A percentile compares a stretch with the other conserved stretches of the same genome.
Conservation (phyloP, 2,888 invertebrate genomes). For the Odontomyia ornata region DNA sequence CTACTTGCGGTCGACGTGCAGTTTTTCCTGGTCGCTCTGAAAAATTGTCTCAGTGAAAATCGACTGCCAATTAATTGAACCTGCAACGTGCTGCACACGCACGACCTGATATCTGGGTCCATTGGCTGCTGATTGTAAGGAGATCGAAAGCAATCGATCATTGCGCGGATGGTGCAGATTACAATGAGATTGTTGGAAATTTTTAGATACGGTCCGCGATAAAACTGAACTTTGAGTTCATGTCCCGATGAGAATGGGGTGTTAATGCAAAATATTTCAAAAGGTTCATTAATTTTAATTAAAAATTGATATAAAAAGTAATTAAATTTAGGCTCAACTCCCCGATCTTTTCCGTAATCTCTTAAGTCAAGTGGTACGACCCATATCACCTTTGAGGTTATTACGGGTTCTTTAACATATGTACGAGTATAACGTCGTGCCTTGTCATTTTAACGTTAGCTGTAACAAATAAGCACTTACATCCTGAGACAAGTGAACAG, state of each 20-base stretch:
- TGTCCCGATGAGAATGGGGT: too few species aligned
- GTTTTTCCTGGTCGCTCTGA: background rate
- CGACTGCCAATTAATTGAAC: slow-evolving; percentile 30
- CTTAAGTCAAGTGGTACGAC: too few species aligned
- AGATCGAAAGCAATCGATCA: slow-evolving; percentile 34
- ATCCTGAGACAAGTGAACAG: slow-evolving; percentile 14
- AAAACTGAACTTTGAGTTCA: too few species aligned
- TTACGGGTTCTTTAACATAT: too few species aligned
- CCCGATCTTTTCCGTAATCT: too few species aligned
- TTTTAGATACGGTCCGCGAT: background rate
- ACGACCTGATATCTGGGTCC: background rate
- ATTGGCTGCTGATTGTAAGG: background rate
- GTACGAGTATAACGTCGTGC: background rate
- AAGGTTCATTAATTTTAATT: background rate
- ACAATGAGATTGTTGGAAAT: background rate
- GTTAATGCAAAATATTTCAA: too few species aligned
- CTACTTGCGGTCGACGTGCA: background rate
- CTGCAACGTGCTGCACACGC: background rate
- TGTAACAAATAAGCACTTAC: background rate
- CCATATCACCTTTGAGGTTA: too few species aligned
- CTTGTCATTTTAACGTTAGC: background rate
- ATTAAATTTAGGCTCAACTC: too few species aligned
- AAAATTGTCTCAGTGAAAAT: slow-evolving; percentile 41
- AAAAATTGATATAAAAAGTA: background rate
- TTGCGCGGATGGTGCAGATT: background rate